Evolutionary conservation across 2,888 invertebrate species (phyloP), one percentile per base, ranked within the genome.

Genomic region (Machimus atricapillus): DNA sequence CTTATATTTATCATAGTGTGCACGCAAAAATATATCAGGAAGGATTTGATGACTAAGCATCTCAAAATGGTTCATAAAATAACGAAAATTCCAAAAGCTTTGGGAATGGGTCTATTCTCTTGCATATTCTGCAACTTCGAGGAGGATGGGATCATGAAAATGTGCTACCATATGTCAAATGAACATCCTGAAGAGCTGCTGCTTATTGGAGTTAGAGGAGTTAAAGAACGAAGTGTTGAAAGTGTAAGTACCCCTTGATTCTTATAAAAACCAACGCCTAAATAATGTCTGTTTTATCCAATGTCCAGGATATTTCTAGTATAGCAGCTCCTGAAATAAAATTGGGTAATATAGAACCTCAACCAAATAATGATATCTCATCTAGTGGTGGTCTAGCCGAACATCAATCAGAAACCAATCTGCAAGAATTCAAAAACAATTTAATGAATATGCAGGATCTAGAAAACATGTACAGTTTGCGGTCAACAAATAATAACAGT

Each of bases 51-150:
- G 52, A 16, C 7, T n/a, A 2, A 52, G 1, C 52, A 52, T 52
- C 19, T 52, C 1, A 16, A n/a, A 52, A 16, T 16, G 8, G 52
- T n/a, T 52, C 52, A 52, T 52, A 19, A 19, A 7, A 19, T 19
- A 52, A 8, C n/a, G 7, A 7, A 8, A 16, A 19, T 52, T 2
- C n/a, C 7, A 52, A n/a, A 52, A 52, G 52, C n/a, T 16, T 19
- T 16, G 4, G 0, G 0, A 52, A 34, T 83, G 12, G 73, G 83
- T 31, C 2, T 83, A 2, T 83, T 16, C n/a, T 40, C 73, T 9
- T 83, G 83, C 19, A 40, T 83, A 14, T 83, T 27, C 52, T 83
- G 83, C 19, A n/a, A 37, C n/a, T 73, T 31, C 4, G 83, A 83
- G 73, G 43, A 40, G 7, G 19, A 83, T 27, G 16, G 23, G 1